A percentile compares a stretch with the other conserved stretches of the same genome.
Evolutionary conservation across 2,797 vertebrate genomes (phyloP).

Genomic region (Pangasius sanitwongsei): DNA sequence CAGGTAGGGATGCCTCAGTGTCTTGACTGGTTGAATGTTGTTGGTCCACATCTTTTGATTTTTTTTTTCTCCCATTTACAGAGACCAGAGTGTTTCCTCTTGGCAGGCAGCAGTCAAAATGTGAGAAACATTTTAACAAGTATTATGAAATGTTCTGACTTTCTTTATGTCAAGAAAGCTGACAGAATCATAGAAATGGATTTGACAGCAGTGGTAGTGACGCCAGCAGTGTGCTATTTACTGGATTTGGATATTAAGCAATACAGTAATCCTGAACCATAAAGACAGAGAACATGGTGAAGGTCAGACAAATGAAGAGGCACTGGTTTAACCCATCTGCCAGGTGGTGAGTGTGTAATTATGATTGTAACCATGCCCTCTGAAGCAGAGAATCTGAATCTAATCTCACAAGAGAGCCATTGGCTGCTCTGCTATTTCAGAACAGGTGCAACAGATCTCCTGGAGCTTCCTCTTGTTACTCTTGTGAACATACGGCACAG

Average conservation of each 20-base stretch:
- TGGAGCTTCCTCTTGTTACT: background rate
- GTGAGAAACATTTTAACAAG: background rate
- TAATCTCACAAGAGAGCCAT: slow-evolving; percentile 4
- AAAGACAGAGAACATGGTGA: slow-evolving; percentile 5
- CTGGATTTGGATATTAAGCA: background rate
- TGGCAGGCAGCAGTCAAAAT: background rate
- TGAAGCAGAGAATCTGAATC: background rate
- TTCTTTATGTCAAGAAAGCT: background rate
- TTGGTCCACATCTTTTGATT: background rate
- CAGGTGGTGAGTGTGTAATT: background rate
- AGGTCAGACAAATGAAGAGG: slow-evolving; percentile 10
- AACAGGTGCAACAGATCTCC: slow-evolving; percentile 27
- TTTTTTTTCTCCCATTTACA: background rate
- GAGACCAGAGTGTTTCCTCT: background rate
- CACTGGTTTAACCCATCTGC: slow-evolving; percentile 3
- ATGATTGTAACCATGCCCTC: slow-evolving; percentile 3
- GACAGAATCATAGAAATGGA: background rate
- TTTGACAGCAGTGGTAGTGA: background rate
- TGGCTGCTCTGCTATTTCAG: slow-evolving; percentile 1
- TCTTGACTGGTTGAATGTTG: background rate
- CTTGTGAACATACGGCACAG: background rate
- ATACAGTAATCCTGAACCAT: background rate
- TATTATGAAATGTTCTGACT: background rate
- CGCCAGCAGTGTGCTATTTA: background rate
- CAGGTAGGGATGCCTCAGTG: background rate